phyloP scores from a whole-genome alignment of 2,888 invertebrate genomes.

The Sturmia bella region DNA sequence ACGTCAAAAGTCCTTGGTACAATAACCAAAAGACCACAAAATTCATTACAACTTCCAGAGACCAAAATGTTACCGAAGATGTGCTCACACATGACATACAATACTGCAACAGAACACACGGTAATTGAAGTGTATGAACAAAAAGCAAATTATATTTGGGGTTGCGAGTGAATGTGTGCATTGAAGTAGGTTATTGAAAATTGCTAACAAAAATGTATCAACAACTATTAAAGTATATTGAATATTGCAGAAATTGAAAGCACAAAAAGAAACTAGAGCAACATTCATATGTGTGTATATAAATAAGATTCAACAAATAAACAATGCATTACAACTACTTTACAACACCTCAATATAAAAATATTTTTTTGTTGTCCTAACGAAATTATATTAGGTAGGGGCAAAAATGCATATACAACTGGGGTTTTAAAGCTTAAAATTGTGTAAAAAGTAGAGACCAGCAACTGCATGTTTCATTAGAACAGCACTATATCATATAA shows the following conservation, averaged over 20 bases:
- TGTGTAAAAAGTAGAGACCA: too few relatives aligned
- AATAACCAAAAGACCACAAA: slow-evolving; percentile 45
- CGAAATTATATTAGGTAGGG: slow-evolving; percentile 20
- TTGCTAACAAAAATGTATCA: slow-evolving; percentile 55
- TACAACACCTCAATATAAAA: slow-evolving; percentile 56
- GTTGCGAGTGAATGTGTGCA: slow-evolving; percentile 5
- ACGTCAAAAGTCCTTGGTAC: slow-evolving; percentile 21
- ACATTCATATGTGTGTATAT: slow-evolving; percentile 28
- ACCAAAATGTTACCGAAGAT: slow-evolving; percentile 32
- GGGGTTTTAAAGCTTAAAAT: too few relatives aligned
- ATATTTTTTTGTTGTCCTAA: slow-evolving; percentile 25
- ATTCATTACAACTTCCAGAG: slow-evolving; percentile 18
- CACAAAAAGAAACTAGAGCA: slow-evolving; percentile 43
- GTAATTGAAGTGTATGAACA: slow-evolving; percentile 50
- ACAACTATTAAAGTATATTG: slow-evolving; percentile 18
- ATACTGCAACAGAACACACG: slow-evolving; percentile 39
- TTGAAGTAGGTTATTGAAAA: slow-evolving; percentile 54
- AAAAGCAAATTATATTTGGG: slow-evolving; percentile 34
- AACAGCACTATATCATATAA: too few relatives aligned
- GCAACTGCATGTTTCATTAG: too few relatives aligned
- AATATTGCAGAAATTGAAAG: slow-evolving; percentile 46
- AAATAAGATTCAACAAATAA: slow-evolving; percentile 48
- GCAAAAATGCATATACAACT: neutral
- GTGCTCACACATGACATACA: slow-evolving; percentile 36
- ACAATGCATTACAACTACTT: slow-evolving; percentile 52